Conservation (phyloP, 2,797 vertebrate species). For the Helostoma temminkii region DNA sequence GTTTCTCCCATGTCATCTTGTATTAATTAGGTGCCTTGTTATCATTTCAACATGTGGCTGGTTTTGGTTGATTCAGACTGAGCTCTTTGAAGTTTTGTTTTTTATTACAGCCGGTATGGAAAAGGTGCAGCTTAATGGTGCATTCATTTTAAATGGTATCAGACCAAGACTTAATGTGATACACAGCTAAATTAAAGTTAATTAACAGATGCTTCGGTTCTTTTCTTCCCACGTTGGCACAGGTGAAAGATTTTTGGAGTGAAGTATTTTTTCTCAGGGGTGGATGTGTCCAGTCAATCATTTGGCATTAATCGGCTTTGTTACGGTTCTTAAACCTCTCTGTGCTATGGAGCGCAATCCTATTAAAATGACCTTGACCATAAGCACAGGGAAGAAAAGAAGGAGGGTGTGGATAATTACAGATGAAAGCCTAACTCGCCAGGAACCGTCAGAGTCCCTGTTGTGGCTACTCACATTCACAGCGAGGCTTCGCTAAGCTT, state of each 20-base stretch:
- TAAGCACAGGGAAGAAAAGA: constrained; percentile 59
- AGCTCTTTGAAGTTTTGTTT: constrained; percentile 7
- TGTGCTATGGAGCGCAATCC: constrained; percentile 78
- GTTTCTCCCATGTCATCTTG: not conserved
- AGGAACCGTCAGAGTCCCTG: constrained; percentile 56
- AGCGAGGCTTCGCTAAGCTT: constrained; percentile 32
- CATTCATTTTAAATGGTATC: not conserved
- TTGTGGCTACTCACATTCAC: constrained; percentile 62
- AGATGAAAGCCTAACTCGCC: constrained; percentile 64
- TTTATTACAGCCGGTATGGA: not conserved
- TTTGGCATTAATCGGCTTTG: constrained; percentile 84
- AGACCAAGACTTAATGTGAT: no score
- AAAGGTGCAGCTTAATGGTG: not conserved
- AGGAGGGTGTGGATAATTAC: constrained; percentile 74
- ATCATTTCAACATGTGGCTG: not conserved
- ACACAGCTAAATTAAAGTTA: not conserved
- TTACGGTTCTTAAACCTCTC: constrained; percentile 81
- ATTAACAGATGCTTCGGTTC: not conserved
- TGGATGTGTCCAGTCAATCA: constrained; percentile 71
- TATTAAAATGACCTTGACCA: constrained; percentile 85
- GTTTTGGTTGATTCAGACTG: constrained; percentile 3
- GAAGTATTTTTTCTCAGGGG: not conserved
- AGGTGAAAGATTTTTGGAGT: constrained; percentile 11
- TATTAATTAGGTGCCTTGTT: not conserved
- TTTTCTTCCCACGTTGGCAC: not conserved